Percentiles rank a stretch among this genome's conserved stretches.
These are phyloP conservation scores for Dryas iulia DNA, from an alignment of 1,140 invertebrate species.

Conservation along the genomic window DNA sequence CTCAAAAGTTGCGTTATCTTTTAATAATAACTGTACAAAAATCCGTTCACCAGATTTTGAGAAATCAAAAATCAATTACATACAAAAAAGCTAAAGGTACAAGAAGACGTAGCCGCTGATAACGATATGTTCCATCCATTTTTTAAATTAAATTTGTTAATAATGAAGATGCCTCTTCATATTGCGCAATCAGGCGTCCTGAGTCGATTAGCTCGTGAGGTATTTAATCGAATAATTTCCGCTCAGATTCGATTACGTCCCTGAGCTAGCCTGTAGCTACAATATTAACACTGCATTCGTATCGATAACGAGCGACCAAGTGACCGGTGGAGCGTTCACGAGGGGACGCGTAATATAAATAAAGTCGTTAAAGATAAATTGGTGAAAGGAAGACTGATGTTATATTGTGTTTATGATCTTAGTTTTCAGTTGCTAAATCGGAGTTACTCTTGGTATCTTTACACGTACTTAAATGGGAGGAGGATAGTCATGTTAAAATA, in stretches of 20 bases:
- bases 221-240: slow-evolving; percentile 26
- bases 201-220: slow-evolving; percentile 5
- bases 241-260: slow-evolving; percentile 12
- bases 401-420: background rate
- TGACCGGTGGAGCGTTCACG: slow-evolving; percentile 15
- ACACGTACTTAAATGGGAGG: no score
- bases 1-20: no score
- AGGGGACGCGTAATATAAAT: slow-evolving; percentile 29
- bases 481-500: no score
- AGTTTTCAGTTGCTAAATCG: background rate
- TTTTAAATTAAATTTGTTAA: background rate
- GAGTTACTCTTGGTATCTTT: no score
- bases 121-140: no score
- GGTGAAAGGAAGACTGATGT: background rate
- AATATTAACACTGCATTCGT: slow-evolving; percentile 21
- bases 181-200: slow-evolving; percentile 7
- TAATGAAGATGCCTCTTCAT: background rate
- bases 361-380: slow-evolving; percentile 26
- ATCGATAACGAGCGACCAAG: slow-evolving; percentile 14
- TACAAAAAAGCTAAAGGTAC: no score
- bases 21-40: no score
- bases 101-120: no score
- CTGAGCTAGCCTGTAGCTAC: slow-evolving; percentile 2
- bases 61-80: no score
- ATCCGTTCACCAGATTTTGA: no score